Evolutionary conservation across 2,797 vertebrate species (phyloP), one percentile per base, ranked within the genome.

Genomic region (Heteromormyrus szaboi): DNA sequence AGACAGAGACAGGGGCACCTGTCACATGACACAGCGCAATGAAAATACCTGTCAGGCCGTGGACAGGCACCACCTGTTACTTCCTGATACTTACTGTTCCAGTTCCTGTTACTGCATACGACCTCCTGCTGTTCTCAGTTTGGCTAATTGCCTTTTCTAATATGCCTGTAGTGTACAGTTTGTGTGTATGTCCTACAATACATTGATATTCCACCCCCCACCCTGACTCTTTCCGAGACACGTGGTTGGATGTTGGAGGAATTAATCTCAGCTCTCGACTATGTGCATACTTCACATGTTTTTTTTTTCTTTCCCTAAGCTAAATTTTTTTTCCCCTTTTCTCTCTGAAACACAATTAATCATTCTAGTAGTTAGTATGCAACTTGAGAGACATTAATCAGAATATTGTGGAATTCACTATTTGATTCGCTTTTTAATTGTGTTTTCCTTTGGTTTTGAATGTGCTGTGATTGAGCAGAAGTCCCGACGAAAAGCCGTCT

Each of bases 361-460:
- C 76, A 81, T 46, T 46, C 37, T 44, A 9, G 14, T 81, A 37
- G 37, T 44, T 81, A 81, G 37, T 3, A n/a, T 81, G 76, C 76
- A 46, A 19, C 41, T 19, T 81, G 17, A 81, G 76, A 79, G 37
- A 46, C 17, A 81, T 81, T 46, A 81, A 81, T 81, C 76, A 81
- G 76, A 81, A 81, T 81, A 81, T 46, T 81, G 76, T 46, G 76
- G 33, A 81, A 81, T 81, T 81, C 76, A 9, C 37, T 81, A 81
- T 44, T 81, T 81, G 76, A 81, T 81, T 81, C 8, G 19, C 76
- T n/a, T 46, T 81, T n/a, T 81, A 44, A 22, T n/a, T 81, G 76
- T 44, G 4, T 46, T 81, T 81, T 81, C 76, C 41, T 7, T 81
- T 46, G 29, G 76, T n/a, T 44, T 81, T 46, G 14, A 81, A 44